Conservation (phyloP, 2,113 vertebrate genomes). For the Bos indicus region DNA sequence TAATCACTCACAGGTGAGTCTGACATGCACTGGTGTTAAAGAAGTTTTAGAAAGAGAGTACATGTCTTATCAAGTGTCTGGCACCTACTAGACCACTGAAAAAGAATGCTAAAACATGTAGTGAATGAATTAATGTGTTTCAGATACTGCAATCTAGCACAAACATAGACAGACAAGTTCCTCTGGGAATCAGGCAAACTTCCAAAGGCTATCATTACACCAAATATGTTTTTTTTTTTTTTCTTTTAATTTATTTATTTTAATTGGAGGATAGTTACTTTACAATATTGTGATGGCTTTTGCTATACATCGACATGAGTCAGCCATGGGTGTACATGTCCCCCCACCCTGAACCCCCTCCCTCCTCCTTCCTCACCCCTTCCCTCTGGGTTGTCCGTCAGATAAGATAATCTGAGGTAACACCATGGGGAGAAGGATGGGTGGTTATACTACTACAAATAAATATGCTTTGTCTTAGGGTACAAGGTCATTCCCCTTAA, state of each 20-base stretch:
- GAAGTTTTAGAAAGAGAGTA: neutral
- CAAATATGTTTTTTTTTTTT: neutral
- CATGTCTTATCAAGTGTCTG: neutral
- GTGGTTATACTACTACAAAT: neutral
- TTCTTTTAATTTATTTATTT: neutral
- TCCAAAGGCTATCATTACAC: neutral
- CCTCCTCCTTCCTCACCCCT: neutral
- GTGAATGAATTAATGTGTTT: neutral
- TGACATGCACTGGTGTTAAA: neutral
- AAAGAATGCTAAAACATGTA: neutral
- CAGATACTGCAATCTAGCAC: neutral
- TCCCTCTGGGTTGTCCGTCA: neutral
- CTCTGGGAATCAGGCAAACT: neutral
- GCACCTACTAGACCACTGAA: neutral
- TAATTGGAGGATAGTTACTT: neutral
- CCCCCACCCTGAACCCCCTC: neutral
- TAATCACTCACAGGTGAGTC: neutral
- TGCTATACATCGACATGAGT: neutral
- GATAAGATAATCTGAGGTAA: neutral
- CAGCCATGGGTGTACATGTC: neutral
- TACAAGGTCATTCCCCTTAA: neutral
- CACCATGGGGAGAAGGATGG: neutral
- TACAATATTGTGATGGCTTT: neutral
- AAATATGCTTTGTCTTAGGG: neutral
- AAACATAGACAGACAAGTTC: neutral